Evolutionary conservation across 2,888 invertebrate genomes (phyloP), one percentile per base, ranked within the genome.

Genomic region (Theristus sp.): DNA sequence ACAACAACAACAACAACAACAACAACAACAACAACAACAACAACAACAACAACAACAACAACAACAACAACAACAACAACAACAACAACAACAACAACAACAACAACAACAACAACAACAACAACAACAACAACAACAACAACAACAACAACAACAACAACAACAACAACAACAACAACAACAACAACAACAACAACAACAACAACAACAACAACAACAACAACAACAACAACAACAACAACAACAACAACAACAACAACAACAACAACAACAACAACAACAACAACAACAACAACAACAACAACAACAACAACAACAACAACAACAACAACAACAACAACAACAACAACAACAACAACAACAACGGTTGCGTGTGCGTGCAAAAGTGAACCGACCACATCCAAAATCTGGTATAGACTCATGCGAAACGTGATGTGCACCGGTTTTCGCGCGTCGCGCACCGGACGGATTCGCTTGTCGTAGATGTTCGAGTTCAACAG

Each of bases 401-500:
- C 61, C 6, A 61, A 10, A n/a, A 61, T 46, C 47, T 61, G 61
- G 27, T 60, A 61, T 27, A 61, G 25, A 2, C 24, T 24, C 38
- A 61, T 25, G 3, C 38, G 17, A 6, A 61, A 13, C 13, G 58
- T 59, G 30, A 61, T 30, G 30, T 61, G 60, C 31, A 61, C 53
- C 10, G 61, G n/a, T 20, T 24, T n/a, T 2, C 20, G n/a, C 13
- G 29, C n/a, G 22, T 61, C 30, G 17, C 20, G 20, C n/a, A 61
- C 61, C 17, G 61, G 61, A 24, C 58, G 58, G 17, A 60, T 52
- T 3, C 61, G 58, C 2, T 10, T 13, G 29, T 61, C 61, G 57
- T 61, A 61, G 3, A 20, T 29, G 3, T 22, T 6, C 10, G 3
- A 6, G 24, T 26, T 24, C 6, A 57, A 22, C n/a, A 57, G 6